Base-by-base conservation (phyloP, 92 coral and sea anemone genomes). In the Bergia sp. region DNA sequence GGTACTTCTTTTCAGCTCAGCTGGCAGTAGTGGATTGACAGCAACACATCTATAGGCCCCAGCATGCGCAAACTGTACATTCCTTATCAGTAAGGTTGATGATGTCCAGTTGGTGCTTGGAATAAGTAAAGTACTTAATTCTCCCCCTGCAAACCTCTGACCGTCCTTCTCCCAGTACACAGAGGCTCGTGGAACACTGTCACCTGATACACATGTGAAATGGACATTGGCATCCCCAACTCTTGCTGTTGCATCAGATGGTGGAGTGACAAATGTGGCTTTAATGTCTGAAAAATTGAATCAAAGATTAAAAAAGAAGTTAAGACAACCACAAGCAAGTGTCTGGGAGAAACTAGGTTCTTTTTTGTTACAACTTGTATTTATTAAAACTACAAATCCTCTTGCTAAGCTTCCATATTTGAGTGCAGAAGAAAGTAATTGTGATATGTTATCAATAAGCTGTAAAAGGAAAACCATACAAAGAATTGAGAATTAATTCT, bases 11-110 rank as follows among this genome's bases (percentile, higher is more conserved):
- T 76, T 91, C 50, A 82, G 94, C 77, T 86, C 84, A 72, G 88
- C 64, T 8, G 93, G 94, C 5, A 93, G 82, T 42, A 97, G 84
- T 9, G 97, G 96, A 72, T 97, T 97, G 65, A 89, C 89, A 37
- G 99, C 99, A 45, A 97, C 98, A 90, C 98, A 97, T n/a, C 98
- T 86, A 77, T 97, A 97, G 81, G 90, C 90, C 47, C 99, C 99
- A 11, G 96, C 93, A 92, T 93, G 93, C 8, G 91, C 71, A 78
- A 97, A 90, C 37, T 91, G 87, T 64, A 97, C 88, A 39, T 92
- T 97, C 77, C 74, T 83, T 77, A 97, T 81, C 41, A 85, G 88
- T 61, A 97, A 86, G 61, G 94, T 92, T 40, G 94, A 93, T 5
- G 99, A 94, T 15, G 98, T 95, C 89, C 94, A 90, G 57, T 91